Evolutionary conservation across 1,140 invertebrate genomes (phyloP), one percentile per base, ranked within the genome.

Genomic region (Geopemphigus sp.): DNA sequence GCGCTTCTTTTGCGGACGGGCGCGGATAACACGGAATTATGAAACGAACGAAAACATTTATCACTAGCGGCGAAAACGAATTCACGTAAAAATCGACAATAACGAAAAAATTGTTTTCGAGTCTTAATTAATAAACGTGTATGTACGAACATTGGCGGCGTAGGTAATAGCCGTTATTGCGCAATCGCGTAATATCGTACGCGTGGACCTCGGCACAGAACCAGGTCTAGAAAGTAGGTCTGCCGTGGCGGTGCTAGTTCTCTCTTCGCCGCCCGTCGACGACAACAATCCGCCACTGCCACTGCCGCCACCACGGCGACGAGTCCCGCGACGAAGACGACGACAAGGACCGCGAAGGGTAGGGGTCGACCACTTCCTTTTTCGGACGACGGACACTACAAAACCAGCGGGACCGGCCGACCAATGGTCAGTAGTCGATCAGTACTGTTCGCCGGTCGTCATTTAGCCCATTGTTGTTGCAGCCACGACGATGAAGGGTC

Each of bases 151-250:
- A n/a, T n/a, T 6, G 61, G 56, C 3, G 24, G 59, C 59, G 59
- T 6, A 3, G 56, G 32, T n/a, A n/a, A n/a, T n/a, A n/a, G n/a
- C n/a, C 45, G 66, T 24, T 3, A 8, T 61, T 78, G 5, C 74
- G 24, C 3, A 61, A 78, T 50, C 15, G 45, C 39, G 39, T 45
- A 68, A 68, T 68, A 8, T 68, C 19, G 47, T 32, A n/a, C 54
- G 39, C 57, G 5, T 45, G 56, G 73, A 59, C 54, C 57, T 47
- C 74, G 56, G 57, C 57, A 50, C 57, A 61, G n/a, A 61, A 78
- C 74, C 72, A 22, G 74, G 74, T 78, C 54, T 78, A 78, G 74
- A 78, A 78, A 78, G 74, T 78, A 78, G 74, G 74, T 78, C 57
- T 76, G 47, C 29, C n/a, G n/a, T n/a, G n/a, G n/a, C n/a, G n/a